phyloP scores from a whole-genome alignment of 2,797 vertebrate species.

The Craterocephalus amniculus region DNA sequence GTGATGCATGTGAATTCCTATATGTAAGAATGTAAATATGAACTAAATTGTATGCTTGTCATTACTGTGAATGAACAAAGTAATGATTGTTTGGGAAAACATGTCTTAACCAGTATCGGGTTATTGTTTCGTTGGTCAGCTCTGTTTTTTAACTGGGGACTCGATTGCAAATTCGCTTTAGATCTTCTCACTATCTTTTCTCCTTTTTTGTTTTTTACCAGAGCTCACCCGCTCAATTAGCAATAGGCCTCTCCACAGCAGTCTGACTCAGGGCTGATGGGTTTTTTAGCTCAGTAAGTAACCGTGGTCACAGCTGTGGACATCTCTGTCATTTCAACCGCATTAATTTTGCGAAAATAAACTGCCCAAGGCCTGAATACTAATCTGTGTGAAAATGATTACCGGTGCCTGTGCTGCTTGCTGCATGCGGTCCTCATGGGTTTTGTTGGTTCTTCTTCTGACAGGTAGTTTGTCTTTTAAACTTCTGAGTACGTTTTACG shows the following conservation, averaged over 20 bases:
- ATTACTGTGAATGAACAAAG: not conserved
- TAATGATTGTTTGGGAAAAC: not conserved
- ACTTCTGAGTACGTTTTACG: slow-evolving; percentile 18
- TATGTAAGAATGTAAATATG: not conserved
- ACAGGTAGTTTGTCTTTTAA: slow-evolving; percentile 21
- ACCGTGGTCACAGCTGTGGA: slow-evolving; percentile 44
- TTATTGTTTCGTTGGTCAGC: no score
- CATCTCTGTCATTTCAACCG: slow-evolving; percentile 42
- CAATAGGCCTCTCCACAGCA: slow-evolving; percentile 83
- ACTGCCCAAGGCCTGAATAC: slow-evolving; percentile 49
- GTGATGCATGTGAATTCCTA: not conserved
- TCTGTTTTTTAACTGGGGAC: not conserved
- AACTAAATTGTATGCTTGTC: not conserved
- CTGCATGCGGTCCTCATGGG: slow-evolving; percentile 56
- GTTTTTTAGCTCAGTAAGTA: slow-evolving; percentile 84
- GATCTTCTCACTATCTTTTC: slow-evolving; percentile 48
- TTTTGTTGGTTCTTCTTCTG: slow-evolving; percentile 31
- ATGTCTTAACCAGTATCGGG: not conserved
- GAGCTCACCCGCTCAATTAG: slow-evolving; percentile 79
- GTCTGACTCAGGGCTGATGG: slow-evolving; percentile 78
- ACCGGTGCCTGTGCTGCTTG: slow-evolving; percentile 32
- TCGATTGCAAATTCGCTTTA: not conserved
- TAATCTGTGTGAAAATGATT: slow-evolving; percentile 63
- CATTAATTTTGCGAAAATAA: slow-evolving; percentile 52
- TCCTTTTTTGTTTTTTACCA: slow-evolving; percentile 77